A percentile compares a stretch with the other conserved stretches of the same genome.
These are phyloP conservation scores for Vanacampus margaritifer DNA, from an alignment of 2,113 vertebrate species.

Conservation along the genomic window DNA sequence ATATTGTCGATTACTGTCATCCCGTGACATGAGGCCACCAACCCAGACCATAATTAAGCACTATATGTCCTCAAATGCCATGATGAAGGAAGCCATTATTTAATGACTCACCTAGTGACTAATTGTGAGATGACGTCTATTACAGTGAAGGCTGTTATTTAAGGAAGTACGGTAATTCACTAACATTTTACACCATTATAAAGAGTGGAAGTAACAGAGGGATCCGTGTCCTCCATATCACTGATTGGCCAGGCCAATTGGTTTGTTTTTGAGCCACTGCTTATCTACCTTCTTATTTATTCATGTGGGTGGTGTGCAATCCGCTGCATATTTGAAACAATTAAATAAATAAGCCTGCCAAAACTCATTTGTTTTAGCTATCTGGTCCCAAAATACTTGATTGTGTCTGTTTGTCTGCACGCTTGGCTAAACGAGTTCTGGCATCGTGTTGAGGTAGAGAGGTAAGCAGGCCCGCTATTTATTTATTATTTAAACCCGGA, in stretches of 20 bases:
- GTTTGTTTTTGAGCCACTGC: conserved; percentile 44
- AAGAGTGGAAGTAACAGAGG: conserved; percentile 18
- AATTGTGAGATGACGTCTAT: background rate
- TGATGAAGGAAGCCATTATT: background rate
- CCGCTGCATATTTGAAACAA: conserved; percentile 51
- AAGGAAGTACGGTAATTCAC: background rate
- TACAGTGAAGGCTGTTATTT: background rate
- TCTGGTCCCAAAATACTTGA: conserved; percentile 2
- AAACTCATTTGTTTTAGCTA: conserved; percentile 20
- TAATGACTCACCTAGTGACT: background rate
- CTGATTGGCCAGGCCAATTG: conserved; percentile 26
- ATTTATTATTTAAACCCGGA: conserved; percentile 36
- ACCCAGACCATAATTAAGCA: too few species aligned
- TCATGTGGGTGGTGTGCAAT: conserved; percentile 35
- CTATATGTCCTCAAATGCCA: background rate
- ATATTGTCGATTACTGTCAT: too few species aligned
- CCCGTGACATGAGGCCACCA: too few species aligned
- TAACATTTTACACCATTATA: conserved; percentile 29
- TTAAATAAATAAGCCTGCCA: conserved; percentile 41
- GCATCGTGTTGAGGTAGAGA: background rate
- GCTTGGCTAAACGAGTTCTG: background rate
- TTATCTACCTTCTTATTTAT: conserved; percentile 55
- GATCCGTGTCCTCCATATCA: conserved; percentile 34
- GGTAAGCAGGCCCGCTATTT: conserved; percentile 28
- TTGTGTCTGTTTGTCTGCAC: conserved; percentile 5